Base-by-base conservation (phyloP, 1,140 invertebrate species). In the Drosophila tsacasi region DNA sequence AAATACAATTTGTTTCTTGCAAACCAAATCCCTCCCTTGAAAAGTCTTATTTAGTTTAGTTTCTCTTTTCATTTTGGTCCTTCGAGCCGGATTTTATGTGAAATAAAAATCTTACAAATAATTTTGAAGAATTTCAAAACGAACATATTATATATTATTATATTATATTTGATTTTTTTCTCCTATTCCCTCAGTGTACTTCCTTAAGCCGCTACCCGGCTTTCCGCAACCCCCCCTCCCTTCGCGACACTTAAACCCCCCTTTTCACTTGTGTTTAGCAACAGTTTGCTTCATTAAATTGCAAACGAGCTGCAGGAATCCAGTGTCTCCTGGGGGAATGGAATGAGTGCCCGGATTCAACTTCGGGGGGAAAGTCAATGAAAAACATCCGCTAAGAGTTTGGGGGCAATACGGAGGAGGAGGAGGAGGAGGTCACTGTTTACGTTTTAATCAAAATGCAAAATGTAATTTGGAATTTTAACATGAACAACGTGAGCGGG, bases 371-470 rank as follows among this genome's bases (percentile, higher is more conserved):
- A 15, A 21, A 21, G 10, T 54, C 32, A 8, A 52, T 54, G 57
- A 21, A 57, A 58, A 21, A 32, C n/a, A 37, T n/a, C 3, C 1
- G 1, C 46, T 5, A 13, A 23, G 21, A 15, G 15, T 12, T 35
- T 10, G n/a, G 6, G 21, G 21, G 19, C n/a, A 44, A 39, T 42
- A 19, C 10, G 40, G 54, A 64, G 63, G 58, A 27, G 23, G 30
- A 39, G 42, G 17, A 8, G 40, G 54, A 64, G 63, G 58, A 27
- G 23, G 30, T 42, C 54, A 30, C 73, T 46, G 65, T 66, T 85
- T 49, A 79, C 66, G 52, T 72, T 73, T 76, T 83, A 82, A 85
- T 82, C 69, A 83, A 83, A 83, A 83, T 83, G 81, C 76, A 67
- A 84, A 80, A 80, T 81, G 65, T 76, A 81, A 76, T 76, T 81